A percentile compares a stretch with the other conserved stretches of the same genome.
These are phyloP conservation scores for Clarias pachynema DNA, from an alignment of 2,797 vertebrate genomes.

Conservation along the genomic window DNA sequence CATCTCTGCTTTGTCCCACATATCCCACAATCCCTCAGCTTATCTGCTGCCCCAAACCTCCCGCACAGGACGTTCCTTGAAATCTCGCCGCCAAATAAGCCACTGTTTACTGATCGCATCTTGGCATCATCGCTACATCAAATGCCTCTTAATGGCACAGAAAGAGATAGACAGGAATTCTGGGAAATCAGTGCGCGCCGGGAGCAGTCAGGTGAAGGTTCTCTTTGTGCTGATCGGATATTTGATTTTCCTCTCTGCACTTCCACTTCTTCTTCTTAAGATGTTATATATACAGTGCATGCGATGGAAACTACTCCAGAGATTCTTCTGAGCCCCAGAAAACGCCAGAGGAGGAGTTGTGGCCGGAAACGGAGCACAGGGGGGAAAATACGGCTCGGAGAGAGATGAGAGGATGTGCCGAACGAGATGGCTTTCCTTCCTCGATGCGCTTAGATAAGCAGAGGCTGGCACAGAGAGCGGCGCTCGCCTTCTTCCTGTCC, in stretches of 20 bases:
- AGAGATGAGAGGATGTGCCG: slow-evolving; percentile 41
- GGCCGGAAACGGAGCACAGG: slow-evolving; percentile 33
- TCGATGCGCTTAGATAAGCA: slow-evolving; percentile 60
- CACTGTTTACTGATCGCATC: slow-evolving; percentile 67
- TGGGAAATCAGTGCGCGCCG: slow-evolving; percentile 22
- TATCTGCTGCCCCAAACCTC: slow-evolving; percentile 23
- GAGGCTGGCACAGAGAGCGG: slow-evolving; percentile 36
- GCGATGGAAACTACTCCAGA: background rate
- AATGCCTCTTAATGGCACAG: slow-evolving; percentile 57
- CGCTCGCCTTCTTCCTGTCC: slow-evolving; percentile 65
- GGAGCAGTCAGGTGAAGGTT: background rate
- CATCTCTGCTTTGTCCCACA: slow-evolving; percentile 46
- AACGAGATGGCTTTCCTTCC: slow-evolving; percentile 75
- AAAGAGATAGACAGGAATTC: slow-evolving; percentile 60
- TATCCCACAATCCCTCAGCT: slow-evolving; percentile 29
- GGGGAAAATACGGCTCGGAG: slow-evolving; percentile 30
- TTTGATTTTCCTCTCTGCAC: background rate
- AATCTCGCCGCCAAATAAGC: slow-evolving; percentile 28
- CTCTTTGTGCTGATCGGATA: background rate
- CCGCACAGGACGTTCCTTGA: slow-evolving; percentile 57
- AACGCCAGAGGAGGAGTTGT: slow-evolving; percentile 11
- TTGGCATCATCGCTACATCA: slow-evolving; percentile 68
- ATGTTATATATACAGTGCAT: background rate
- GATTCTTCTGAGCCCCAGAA: background rate
- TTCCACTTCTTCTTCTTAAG: no score